Conservation (phyloP, 2,888 invertebrate species). For the Pherbina coryleti region DNA sequence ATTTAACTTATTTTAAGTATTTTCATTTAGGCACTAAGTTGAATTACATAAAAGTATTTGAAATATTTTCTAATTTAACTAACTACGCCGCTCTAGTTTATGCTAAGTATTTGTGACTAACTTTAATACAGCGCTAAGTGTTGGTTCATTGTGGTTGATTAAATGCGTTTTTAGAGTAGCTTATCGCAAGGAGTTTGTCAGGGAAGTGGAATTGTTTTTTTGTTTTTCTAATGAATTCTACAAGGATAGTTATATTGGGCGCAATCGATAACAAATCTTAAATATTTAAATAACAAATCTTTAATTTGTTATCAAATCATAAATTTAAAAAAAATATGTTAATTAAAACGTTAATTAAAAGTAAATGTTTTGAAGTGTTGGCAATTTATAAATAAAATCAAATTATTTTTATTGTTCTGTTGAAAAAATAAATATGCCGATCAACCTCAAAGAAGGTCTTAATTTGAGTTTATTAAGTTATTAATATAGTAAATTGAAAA, state of each 20-base stretch:
- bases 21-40: constrained; percentile 21
- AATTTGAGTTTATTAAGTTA: too few relatives aligned
- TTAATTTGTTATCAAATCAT: too few relatives aligned
- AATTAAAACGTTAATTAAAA: too few relatives aligned
- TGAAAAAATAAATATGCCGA: too few relatives aligned
- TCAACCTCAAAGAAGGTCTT: too few relatives aligned
- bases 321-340: too few relatives aligned
- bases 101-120: constrained; percentile 29
- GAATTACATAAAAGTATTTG: constrained; percentile 8
- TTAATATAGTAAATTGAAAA: too few relatives aligned
- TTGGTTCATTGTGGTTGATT: not conserved
- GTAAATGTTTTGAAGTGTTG: too few relatives aligned
- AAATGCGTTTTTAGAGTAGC: not conserved
- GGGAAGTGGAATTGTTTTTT: not conserved
- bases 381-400: too few relatives aligned
- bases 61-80: constrained; percentile 2
- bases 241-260: not conserved
- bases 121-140: not conserved
- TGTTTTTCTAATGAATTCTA: not conserved
- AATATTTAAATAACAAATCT: too few relatives aligned
- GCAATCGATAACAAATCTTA: too few relatives aligned
- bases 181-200: not conserved
- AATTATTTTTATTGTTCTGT: too few relatives aligned
- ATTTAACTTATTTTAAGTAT: constrained; percentile 6
- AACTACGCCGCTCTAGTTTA: not conserved